Base-by-base conservation (phyloP, 2,797 vertebrate species). In the Sebastes itinus region DNA sequence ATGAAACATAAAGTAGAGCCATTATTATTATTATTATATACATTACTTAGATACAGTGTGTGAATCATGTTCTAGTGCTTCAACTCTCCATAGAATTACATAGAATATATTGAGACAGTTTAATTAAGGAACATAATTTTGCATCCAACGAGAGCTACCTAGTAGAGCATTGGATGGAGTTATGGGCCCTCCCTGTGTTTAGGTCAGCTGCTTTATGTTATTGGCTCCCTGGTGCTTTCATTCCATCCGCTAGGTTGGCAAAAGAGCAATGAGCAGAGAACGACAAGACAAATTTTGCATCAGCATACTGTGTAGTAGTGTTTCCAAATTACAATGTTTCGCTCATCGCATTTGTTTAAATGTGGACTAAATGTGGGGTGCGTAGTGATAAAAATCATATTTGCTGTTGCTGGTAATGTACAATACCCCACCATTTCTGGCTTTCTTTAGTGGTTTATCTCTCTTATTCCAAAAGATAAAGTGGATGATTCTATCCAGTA, bases 151-250 rank as follows among this genome's bases (percentile, higher is more conserved):
- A 66, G 35, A 64, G 35, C 25, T 27, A 65, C 61, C 33, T 72
- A 82, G 55, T 80, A 61, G 20, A 89, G 80, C 78, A 70, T 79
- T 25, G 62, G 63, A 71, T 79, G 38, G 72, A 88, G 78, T 89
- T 87, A 83, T 84, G 46, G 61, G 80, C 75, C 72, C 71, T 89
- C 82, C 35, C 78, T 35, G 30, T 91, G 90, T 89, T 90, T 85
- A 85, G 88, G 80, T 92, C 80, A 87, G 83, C 84, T 87, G 71
- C 86, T 91, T 82, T 86, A 77, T 73, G 67, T 83, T 86, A 73
- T 63, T 81, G 72, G 75, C 74, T 86, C 70, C 62, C 61, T 20
- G 70, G 42, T 80, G 78, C 60, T 81, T 85, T 77, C 0, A 25
- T 76, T 85, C 33, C 56, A 69, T 76, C 74, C 71, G 78, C 64